phyloP scores from a whole-genome alignment of 2,797 vertebrate species.

The Pangasius macronema region DNA sequence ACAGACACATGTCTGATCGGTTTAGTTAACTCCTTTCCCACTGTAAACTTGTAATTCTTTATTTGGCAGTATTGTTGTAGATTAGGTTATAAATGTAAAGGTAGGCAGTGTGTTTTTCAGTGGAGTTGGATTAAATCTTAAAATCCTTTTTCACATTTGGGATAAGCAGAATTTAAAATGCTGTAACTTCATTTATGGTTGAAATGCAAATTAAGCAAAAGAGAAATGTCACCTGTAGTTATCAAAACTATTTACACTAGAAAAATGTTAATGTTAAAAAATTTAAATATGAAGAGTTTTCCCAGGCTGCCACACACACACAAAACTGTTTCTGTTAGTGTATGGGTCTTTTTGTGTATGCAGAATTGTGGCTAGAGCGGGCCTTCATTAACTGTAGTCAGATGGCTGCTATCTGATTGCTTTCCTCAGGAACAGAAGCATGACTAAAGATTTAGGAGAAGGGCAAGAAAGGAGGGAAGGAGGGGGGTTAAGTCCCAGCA shows the following conservation, averaged over 20 bases:
- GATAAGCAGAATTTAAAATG: neutral
- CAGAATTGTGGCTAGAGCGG: conserved; percentile 12
- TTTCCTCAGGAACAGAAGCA: conserved; percentile 40
- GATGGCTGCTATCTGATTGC: conserved; percentile 41
- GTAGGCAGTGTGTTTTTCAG: neutral
- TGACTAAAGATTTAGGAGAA: conserved; percentile 21
- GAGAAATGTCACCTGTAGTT: neutral
- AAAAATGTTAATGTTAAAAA: neutral
- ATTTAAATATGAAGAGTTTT: neutral
- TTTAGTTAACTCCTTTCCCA: neutral
- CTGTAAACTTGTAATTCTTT: neutral
- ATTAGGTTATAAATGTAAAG: neutral
- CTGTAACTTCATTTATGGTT: neutral
- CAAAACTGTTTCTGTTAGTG: neutral
- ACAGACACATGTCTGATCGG: neutral
- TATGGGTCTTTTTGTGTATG: neutral
- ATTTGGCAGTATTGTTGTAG: neutral
- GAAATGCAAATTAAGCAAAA: neutral
- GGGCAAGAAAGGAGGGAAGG: conserved; percentile 2
- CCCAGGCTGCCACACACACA: neutral
- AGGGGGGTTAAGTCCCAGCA: conserved; percentile 9
- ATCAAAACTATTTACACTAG: neutral
- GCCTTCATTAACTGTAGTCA: conserved; percentile 46
- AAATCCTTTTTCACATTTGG: neutral
- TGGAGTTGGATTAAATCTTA: neutral